phyloP scores from a whole-genome alignment of 2,797 vertebrate species.

The Cetoscarus ocellatus region DNA sequence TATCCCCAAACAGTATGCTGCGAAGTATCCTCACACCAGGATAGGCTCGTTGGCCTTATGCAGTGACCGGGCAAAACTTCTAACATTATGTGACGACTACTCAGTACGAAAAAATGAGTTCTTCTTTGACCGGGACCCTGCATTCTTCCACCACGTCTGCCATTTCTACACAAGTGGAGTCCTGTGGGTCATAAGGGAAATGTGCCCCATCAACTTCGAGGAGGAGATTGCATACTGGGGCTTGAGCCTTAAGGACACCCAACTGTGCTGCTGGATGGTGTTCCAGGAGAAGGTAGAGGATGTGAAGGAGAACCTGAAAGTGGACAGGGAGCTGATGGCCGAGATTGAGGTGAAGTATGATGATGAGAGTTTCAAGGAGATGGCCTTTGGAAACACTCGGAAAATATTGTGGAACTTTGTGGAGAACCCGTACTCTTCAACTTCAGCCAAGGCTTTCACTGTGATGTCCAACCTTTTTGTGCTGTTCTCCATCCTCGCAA shows the following conservation, averaged over 20 bases:
- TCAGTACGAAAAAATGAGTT: slow-evolving; percentile 85
- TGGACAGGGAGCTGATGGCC: slow-evolving; percentile 86
- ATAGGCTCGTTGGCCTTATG: slow-evolving; percentile 85
- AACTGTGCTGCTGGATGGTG: slow-evolving; percentile 86
- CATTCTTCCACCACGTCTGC: slow-evolving; percentile 86
- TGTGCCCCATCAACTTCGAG: slow-evolving; percentile 88
- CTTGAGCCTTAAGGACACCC: slow-evolving; percentile 83
- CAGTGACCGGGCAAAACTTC: slow-evolving; percentile 74
- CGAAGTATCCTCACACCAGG: slow-evolving; percentile 84
- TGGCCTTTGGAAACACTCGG: slow-evolving; percentile 78
- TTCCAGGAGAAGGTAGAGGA: slow-evolving; percentile 89
- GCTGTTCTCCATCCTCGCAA: slow-evolving; percentile 87
- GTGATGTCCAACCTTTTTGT: slow-evolving; percentile 88
- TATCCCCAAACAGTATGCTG: slow-evolving; percentile 75
- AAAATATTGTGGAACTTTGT: slow-evolving; percentile 85
- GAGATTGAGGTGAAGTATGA: slow-evolving; percentile 82
- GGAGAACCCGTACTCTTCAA: slow-evolving; percentile 88
- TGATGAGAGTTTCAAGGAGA: slow-evolving; percentile 78
- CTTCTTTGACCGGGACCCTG: slow-evolving; percentile 90
- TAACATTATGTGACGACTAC: slow-evolving; percentile 88
- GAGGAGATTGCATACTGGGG: slow-evolving; percentile 91
- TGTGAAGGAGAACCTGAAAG: slow-evolving; percentile 86
- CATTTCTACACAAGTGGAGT: slow-evolving; percentile 88
- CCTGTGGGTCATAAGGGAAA: slow-evolving; percentile 86
- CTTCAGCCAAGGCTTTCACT: slow-evolving; percentile 84